phyloP scores from a whole-genome alignment of 2,888 invertebrate genomes.

The Lysandra bellargus region DNA sequence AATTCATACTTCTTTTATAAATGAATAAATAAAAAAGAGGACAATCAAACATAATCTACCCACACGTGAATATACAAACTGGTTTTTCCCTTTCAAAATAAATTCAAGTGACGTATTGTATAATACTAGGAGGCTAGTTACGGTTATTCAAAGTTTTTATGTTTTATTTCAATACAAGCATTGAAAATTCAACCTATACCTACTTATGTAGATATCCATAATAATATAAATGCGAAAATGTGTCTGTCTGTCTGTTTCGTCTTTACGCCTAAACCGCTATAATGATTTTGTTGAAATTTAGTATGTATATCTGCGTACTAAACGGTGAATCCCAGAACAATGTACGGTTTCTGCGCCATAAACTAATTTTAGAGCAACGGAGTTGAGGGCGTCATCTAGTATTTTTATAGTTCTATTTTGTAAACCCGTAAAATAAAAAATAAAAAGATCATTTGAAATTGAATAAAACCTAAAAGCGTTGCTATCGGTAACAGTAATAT shows the following conservation, averaged over 20 bases:
- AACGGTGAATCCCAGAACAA: too few relatives aligned
- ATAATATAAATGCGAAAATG: too few relatives aligned
- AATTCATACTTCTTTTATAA: background rate
- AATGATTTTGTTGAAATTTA: too few relatives aligned
- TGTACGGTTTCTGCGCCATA: too few relatives aligned
- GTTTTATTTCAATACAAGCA: background rate
- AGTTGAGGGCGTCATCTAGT: too few relatives aligned
- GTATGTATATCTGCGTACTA: too few relatives aligned
- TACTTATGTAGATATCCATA: too few relatives aligned
- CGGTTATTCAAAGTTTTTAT: background rate
- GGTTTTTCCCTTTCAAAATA: background rate
- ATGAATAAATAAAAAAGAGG: constrained; percentile 27
- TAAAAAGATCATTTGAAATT: background rate
- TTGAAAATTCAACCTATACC: too few relatives aligned
- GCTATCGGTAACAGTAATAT: background rate
- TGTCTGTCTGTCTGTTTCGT: too few relatives aligned
- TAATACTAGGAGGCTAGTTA: background rate
- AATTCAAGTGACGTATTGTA: background rate
- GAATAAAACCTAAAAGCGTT: background rate
- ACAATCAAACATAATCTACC: constrained; percentile 52
- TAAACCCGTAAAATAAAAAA: background rate
- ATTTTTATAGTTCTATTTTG: too few relatives aligned
- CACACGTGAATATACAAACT: constrained; percentile 54
- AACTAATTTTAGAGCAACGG: too few relatives aligned
- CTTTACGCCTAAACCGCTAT: too few relatives aligned